Evolutionary conservation across 1,140 invertebrate genomes (phyloP).

Genomic region (Anagrus nilaparvatae): DNA sequence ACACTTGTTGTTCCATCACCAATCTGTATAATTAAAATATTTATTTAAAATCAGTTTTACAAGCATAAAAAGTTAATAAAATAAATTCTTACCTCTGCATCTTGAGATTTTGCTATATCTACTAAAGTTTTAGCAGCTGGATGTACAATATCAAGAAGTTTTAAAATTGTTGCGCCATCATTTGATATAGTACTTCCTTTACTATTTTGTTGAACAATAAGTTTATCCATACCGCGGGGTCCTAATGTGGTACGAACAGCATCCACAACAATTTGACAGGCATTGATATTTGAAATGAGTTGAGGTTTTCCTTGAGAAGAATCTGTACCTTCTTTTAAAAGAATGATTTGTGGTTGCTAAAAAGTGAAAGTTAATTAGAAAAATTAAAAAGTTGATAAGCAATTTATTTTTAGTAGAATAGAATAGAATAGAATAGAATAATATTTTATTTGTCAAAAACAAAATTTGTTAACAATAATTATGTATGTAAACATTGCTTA

Average conservation of each 20-base stretch:
- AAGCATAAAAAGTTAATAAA: not conserved
- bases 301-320: conserved; percentile 92
- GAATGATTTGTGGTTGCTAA: conserved; percentile 94
- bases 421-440: not conserved
- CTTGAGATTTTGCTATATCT: conserved; percentile 98
- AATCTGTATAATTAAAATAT: conserved; percentile 51
- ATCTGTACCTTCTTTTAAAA: conserved; percentile 97
- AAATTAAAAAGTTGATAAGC: not conserved
- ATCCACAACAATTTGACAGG: conserved; percentile 94
- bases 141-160: conserved; percentile 93
- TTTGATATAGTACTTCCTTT: conserved; percentile 97
- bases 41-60: conserved; percentile 1
- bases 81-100: conserved; percentile 74
- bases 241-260: conserved; percentile 94
- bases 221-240: conserved; percentile 98
- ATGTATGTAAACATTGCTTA: not conserved
- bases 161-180: conserved; percentile 98
- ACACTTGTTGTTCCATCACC: conserved; percentile 98
- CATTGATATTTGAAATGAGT: conserved; percentile 97
- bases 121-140: conserved; percentile 96
- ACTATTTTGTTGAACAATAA: conserved; percentile 83
- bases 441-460: not conserved
- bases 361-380: conserved; percentile 26
- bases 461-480: not conserved
- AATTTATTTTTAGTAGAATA: conserved; percentile 7